These are phyloP conservation scores for Limenitis camilla DNA, from an alignment of 2,888 invertebrate species.

Conservation along the genomic window DNA sequence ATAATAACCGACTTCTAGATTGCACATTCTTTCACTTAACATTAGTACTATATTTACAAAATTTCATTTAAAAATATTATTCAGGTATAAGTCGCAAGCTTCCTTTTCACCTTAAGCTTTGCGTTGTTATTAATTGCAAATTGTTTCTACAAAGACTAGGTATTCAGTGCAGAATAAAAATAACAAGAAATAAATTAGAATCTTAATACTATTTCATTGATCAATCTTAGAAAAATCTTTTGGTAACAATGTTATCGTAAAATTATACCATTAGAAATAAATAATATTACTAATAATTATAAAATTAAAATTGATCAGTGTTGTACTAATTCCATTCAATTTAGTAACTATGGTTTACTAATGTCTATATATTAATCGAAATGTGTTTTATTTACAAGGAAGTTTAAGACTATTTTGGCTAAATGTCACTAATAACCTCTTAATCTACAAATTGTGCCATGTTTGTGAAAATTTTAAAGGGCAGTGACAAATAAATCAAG, in stretches of 20 bases:
- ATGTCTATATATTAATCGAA: constrained; percentile 50
- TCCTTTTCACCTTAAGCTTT: constrained; percentile 43
- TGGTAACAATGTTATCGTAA: background rate
- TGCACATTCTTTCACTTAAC: constrained; percentile 58
- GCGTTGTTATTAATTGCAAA: constrained; percentile 33
- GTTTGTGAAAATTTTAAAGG: constrained; percentile 33
- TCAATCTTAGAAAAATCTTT: background rate
- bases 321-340: constrained; percentile 59
- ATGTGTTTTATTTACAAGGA: constrained; percentile 65
- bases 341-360: constrained; percentile 54
- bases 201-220: background rate
- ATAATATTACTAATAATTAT: background rate
- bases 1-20: constrained; percentile 60
- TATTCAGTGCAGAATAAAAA: constrained; percentile 13
- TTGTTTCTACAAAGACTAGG: constrained; percentile 14
- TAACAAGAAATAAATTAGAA: background rate
- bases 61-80: constrained; percentile 69
- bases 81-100: constrained; percentile 56
- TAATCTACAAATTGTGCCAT: constrained; percentile 68
- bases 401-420: constrained; percentile 69
- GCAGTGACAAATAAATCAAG: constrained; percentile 1
- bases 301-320: constrained; percentile 36
- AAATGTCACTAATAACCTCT: constrained; percentile 68
- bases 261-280: background rate
- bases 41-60: constrained; percentile 65